Evolutionary conservation across 2,888 invertebrate species (phyloP), one percentile per base, ranked within the genome.

Genomic region (Chrysina gloriosa): DNA sequence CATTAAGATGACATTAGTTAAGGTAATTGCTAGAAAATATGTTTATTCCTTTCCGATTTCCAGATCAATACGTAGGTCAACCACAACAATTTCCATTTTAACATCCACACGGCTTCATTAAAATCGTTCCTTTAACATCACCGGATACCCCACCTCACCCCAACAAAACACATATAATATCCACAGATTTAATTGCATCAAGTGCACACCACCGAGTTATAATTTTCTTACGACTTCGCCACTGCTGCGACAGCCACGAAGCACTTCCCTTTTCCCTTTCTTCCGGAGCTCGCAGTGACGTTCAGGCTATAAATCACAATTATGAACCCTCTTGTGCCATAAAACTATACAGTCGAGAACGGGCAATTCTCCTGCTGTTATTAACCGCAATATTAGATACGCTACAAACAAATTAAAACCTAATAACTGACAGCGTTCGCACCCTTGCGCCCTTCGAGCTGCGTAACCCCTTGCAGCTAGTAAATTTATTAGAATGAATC

Each of bases 401-500:
- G 65, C 61, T 66, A 65, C 69, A 71, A 71, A 71, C 71, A 70
- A 70, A 71, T 72, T 72, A 72, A 70, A 70, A 67, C 68, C 65
- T 70, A 71, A 72, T 70, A 71, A 36, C 45, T 29, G 14, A 56
- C 36, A 21, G 56, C 16, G 56, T 56, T 56, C 56, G 39, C 52
- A 63, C 58, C 66, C 66, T 34, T 50, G 11, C 31, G 6, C 21
- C 36, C 48, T 42, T 42, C 14, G 16, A n/a, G n/a, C 9, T 7
- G 21, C 4, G 19, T 21, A 21, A 19, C 23, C 47, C 21, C 21
- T 21, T 7, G 47, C 6, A 6, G 19, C 21, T 21, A 19, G 19
- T 23, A 2, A n/a, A n/a, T 21, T 19, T n/a, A 23, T 47, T 6
- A 1, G 16, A 21, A 47, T 19, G 16, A 21, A 47, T 47, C 47